phyloP scores from a whole-genome alignment of 2,888 invertebrate species.

The Monopis laevigella region DNA sequence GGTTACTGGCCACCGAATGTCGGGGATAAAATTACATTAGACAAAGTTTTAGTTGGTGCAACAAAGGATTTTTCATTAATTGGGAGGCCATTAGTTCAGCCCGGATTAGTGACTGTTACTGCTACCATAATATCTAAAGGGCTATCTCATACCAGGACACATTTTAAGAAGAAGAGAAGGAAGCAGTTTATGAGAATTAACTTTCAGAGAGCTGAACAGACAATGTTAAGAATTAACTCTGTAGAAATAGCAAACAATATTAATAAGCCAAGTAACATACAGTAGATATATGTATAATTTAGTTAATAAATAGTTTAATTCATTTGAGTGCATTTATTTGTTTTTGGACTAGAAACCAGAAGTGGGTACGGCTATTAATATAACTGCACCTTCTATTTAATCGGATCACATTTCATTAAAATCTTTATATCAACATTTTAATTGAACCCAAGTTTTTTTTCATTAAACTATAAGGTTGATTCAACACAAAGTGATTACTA shows the following conservation, averaged over 20 bases:
- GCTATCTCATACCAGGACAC: slow-evolving; percentile 80
- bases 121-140: slow-evolving; percentile 88
- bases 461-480: no score
- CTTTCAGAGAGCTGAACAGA: slow-evolving; percentile 74
- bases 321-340: no score
- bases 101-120: slow-evolving; percentile 76
- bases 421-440: no score
- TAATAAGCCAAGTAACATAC: slow-evolving; percentile 48
- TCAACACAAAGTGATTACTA: no score
- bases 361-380: no score
- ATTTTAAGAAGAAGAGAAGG: slow-evolving; percentile 78
- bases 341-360: no score
- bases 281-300: slow-evolving; percentile 2
- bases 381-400: no score
- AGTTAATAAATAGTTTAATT: slow-evolving; percentile 24
- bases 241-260: slow-evolving; percentile 70
- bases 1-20: slow-evolving; percentile 85
- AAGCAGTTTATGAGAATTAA: slow-evolving; percentile 82
- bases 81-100: slow-evolving; percentile 81
- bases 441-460: no score
- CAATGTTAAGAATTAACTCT: slow-evolving; percentile 80
- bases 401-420: no score
- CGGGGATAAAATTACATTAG: slow-evolving; percentile 81
- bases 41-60: slow-evolving; percentile 86
- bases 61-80: slow-evolving; percentile 82